These are phyloP conservation scores for Geophilus truncorum DNA, from an alignment of 2,888 invertebrate genomes.

Conservation along the genomic window DNA sequence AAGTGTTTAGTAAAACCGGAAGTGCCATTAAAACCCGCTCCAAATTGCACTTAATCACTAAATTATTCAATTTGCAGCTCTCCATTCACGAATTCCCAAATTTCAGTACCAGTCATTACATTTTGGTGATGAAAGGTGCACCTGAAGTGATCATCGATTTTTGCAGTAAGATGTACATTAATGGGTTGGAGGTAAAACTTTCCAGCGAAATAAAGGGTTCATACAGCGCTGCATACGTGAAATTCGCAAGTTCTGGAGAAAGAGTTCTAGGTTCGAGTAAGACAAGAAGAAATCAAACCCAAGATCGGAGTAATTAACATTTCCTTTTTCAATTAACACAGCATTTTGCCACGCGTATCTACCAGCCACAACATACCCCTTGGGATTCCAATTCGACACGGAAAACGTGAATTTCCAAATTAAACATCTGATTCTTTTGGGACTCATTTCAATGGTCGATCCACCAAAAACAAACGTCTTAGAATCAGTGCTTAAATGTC, in stretches of 20 bases:
- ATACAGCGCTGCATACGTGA: conserved; percentile 47
- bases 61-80: conserved; percentile 43
- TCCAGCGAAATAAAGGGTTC: conserved; percentile 47
- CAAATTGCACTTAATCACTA: neutral
- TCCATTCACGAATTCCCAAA: conserved; percentile 52
- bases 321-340: conserved; percentile 36
- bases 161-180: conserved; percentile 47
- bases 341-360: conserved; percentile 90
- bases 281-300: neutral
- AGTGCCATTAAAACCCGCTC: too few species aligned
- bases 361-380: conserved; percentile 85
- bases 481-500: conserved; percentile 94
- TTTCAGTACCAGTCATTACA: conserved; percentile 41
- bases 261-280: conserved; percentile 40
- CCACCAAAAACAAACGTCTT: conserved; percentile 96
- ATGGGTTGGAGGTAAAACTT: conserved; percentile 47
- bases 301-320: too few species aligned
- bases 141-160: conserved; percentile 54
- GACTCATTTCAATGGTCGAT: conserved; percentile 98
- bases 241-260: conserved; percentile 40
- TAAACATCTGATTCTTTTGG: conserved; percentile 82
- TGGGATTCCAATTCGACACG: conserved; percentile 84
- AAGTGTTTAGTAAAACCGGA: too few species aligned
- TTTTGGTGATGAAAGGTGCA: conserved; percentile 54
- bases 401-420: conserved; percentile 88